Evolutionary conservation across 2,797 vertebrate genomes (phyloP).

Genomic region (Spatula clypeata): DNA sequence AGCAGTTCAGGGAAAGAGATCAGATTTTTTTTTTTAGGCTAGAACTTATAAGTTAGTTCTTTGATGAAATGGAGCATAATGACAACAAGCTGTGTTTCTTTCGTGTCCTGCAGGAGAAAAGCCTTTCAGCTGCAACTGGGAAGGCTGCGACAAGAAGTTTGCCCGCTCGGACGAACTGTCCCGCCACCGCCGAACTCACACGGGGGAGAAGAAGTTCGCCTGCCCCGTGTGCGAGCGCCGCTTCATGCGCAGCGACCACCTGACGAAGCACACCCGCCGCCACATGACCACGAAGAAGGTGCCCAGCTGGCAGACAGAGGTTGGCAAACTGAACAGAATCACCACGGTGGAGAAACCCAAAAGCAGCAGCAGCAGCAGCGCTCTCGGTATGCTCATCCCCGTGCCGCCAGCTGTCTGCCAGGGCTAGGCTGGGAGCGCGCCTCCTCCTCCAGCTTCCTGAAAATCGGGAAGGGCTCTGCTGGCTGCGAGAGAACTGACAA

Average conservation of each 20-base stretch:
- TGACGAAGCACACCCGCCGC: slow-evolving; percentile 95
- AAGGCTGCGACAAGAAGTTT: slow-evolving; percentile 96
- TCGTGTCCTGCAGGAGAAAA: slow-evolving; percentile 90
- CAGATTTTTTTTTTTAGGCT: background rate
- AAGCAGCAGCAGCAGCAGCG: slow-evolving; percentile 62
- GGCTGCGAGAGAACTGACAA: background rate
- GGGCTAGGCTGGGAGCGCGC: background rate
- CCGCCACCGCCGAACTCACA: slow-evolving; percentile 95
- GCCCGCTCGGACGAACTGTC: slow-evolving; percentile 97
- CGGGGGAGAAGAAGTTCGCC: slow-evolving; percentile 96
- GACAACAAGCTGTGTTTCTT: background rate
- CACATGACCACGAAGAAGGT: slow-evolving; percentile 92
- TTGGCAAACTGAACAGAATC: slow-evolving; percentile 86
- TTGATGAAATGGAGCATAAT: background rate
- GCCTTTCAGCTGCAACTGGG: slow-evolving; percentile 97
- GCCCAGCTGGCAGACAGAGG: slow-evolving; percentile 89
- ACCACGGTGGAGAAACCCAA: slow-evolving; percentile 76
- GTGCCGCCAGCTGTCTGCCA: slow-evolving; percentile 58
- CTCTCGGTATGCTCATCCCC: slow-evolving; percentile 83
- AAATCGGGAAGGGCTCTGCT: background rate
- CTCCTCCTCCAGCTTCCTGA: background rate
- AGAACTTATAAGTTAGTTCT: background rate
- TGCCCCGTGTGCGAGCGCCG: slow-evolving; percentile 94
- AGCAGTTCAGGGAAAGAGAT: background rate
- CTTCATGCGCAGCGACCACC: slow-evolving; percentile 98